Conservation (phyloP, 2,888 invertebrate species). For the Lottia scabra region DNA sequence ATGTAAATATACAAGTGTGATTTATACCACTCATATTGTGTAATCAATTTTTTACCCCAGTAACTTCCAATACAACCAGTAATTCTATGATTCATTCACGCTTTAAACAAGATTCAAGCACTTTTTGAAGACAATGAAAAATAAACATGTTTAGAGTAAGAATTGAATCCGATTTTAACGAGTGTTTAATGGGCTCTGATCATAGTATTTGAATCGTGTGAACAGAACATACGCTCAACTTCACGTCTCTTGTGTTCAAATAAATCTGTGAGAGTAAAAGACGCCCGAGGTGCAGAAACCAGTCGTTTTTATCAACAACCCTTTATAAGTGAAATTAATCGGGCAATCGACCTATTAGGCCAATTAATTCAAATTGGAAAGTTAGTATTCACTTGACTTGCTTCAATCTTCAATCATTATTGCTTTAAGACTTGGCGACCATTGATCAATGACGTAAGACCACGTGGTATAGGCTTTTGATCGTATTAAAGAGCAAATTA, state of each 20-base stretch:
- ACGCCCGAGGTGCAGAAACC: not conserved
- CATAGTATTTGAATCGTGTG: not conserved
- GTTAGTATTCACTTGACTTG: slow-evolving; percentile 14
- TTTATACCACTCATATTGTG: no score
- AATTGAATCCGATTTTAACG: not conserved
- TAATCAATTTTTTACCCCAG: no score
- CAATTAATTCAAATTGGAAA: slow-evolving; percentile 21
- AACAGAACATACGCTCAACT: not conserved
- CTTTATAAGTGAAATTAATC: slow-evolving; percentile 19
- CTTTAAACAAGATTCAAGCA: not conserved
- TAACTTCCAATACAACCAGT: no score
- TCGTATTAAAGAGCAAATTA: not conserved
- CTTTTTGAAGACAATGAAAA: slow-evolving; percentile 4
- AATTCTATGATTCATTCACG: not conserved
- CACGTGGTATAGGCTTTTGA: not conserved
- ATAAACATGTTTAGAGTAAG: slow-evolving; percentile 1
- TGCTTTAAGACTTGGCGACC: not conserved
- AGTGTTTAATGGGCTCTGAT: not conserved
- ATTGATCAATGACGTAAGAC: slow-evolving; percentile 17
- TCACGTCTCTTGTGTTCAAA: not conserved
- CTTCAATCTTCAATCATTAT: not conserved
- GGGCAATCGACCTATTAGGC: slow-evolving; percentile 22
- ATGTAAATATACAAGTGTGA: no score
- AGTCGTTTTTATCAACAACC: slow-evolving; percentile 10
- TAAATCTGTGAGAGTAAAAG: not conserved